phyloP scores from a whole-genome alignment of 1,140 invertebrate genomes.

The Rhagoletis zephyria region DNA sequence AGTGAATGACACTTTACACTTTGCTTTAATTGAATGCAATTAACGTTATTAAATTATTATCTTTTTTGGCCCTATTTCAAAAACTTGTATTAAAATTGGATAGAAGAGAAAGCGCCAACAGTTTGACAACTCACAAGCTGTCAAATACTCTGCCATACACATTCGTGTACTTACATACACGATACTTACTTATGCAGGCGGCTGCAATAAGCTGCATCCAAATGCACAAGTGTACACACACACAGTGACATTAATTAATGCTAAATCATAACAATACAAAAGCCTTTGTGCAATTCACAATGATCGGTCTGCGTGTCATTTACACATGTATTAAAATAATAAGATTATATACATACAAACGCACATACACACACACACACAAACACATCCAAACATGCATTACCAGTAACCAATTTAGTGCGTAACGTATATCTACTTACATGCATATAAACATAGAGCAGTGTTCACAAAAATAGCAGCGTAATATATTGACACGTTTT shows the following conservation, averaged over 20 bases:
- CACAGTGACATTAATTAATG: neutral
- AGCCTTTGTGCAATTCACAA: neutral
- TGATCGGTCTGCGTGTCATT: neutral
- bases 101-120: neutral
- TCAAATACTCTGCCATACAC: neutral
- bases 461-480: too few species aligned
- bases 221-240: neutral
- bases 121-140: slow-evolving; percentile 1
- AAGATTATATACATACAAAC: neutral
- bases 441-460: too few species aligned
- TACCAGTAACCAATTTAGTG: neutral
- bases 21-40: slow-evolving; percentile 28
- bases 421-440: neutral
- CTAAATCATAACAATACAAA: neutral
- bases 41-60: slow-evolving; percentile 22
- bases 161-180: too few species aligned
- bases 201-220: neutral
- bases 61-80: neutral
- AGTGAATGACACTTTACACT: slow-evolving; percentile 35
- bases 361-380: neutral
- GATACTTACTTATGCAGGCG: too few species aligned
- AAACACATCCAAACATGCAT: neutral
- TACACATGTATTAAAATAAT: neutral
- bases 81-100: neutral
- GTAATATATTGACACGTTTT: neutral